Base-by-base conservation (phyloP, 2,113 vertebrate species). In the Ochotona princeps region DNA sequence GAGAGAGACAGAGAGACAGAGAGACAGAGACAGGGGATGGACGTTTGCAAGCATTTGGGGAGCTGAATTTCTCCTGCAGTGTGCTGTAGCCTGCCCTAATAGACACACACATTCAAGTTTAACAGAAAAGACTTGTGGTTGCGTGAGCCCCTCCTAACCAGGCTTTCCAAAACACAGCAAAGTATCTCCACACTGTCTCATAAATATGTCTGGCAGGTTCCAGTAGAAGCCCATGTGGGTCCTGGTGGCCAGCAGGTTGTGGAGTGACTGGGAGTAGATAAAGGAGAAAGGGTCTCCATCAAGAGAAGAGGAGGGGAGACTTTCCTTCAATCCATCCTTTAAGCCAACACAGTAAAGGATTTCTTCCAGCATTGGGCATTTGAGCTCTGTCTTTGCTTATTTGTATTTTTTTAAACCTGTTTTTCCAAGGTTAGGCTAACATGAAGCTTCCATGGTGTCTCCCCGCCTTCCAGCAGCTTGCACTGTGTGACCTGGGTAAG, bases 361-460 rank as follows among this genome's bases (percentile, higher is more conserved):
- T 75, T 67, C 51, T 87, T 90, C 83, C 92, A 73, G 49, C 47
- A 51, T 8, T 54, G 44, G 49, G 35, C 70, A 60, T 38, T 18
- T 32, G 51, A n/a, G 15, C 47, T 81, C 78, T 72, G 65, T 89
- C 65, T 70, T 80, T 78, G 17, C 60, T 72, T 82, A 35, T 81
- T 90, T 85, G 75, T 63, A 51, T 76, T 9, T 32, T 21, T 63
- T 78, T 17, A 26, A 32, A 60, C 38, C 65, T 67, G 15, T 26
- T 80, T 90, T 83, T 70, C 35, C 47, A 32, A 83, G 79, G n/a
- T 83, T 84, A 67, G 76, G 38, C 61, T 86, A 82, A 44, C 76
- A 35, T 5, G 2, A 67, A 78, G n/a, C 8, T 63, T 15, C 66
- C 28, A 0, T 54, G 51, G 0, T n/a, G 23, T 35, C 28, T 18